A percentile compares a stretch with the other conserved stretches of the same genome.
Conservation (phyloP, 2,113 vertebrate genomes). For the Barnardius zonarius region DNA sequence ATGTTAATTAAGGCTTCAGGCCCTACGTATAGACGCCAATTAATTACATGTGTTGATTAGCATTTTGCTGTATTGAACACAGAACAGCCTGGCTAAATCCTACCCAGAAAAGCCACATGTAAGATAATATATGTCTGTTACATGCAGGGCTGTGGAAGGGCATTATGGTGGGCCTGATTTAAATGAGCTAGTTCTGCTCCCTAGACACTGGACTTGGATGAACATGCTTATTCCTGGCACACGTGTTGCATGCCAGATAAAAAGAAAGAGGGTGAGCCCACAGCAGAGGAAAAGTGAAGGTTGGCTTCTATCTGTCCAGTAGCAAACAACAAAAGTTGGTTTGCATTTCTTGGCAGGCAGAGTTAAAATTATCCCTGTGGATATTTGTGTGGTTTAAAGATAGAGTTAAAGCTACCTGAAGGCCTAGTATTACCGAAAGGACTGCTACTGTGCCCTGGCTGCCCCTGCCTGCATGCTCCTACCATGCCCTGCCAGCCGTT, state of each 20-base stretch:
- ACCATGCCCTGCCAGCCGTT: neutral
- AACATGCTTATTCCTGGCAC: neutral
- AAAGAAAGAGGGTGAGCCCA: neutral
- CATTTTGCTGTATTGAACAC: slow-evolving; percentile 28
- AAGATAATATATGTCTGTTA: neutral
- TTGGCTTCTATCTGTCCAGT: neutral
- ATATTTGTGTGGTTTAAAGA: neutral
- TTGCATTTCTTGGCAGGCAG: neutral
- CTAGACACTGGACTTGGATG: accelerated
- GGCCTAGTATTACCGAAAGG: neutral
- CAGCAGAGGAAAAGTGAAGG: neutral
- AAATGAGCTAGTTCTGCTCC: neutral
- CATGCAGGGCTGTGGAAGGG: neutral
- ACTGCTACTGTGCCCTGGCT: neutral
- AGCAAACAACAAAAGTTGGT: neutral
- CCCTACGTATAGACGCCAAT: slow-evolving; percentile 14
- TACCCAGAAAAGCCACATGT: neutral
- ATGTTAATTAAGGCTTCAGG: slow-evolving; percentile 59
- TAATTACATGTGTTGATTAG: slow-evolving; percentile 58
- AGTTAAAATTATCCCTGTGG: neutral
- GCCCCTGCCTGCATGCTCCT: accelerated
- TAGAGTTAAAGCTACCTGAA: neutral
- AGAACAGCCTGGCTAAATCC: neutral
- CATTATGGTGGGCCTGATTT: neutral
- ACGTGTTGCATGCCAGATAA: neutral